These are phyloP conservation scores for Zophobas atratus DNA, from an alignment of 1,140 invertebrate species.

Conservation along the genomic window DNA sequence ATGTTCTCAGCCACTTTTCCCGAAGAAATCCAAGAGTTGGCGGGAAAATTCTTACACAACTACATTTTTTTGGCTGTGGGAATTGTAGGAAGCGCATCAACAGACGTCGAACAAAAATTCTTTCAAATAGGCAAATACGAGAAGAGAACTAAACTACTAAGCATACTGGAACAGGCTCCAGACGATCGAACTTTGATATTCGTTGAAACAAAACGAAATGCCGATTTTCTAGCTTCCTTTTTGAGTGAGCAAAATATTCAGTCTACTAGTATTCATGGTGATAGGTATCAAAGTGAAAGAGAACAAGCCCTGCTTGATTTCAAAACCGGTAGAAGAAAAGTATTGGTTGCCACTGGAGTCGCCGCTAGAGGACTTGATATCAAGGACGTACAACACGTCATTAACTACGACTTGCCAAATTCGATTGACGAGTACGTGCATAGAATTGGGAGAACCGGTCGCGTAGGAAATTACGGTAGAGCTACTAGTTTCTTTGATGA, in stretches of 20 bases:
- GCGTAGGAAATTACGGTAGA: slow-evolving; percentile 92
- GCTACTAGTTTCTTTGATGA: slow-evolving; percentile 91
- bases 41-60: slow-evolving; percentile 81
- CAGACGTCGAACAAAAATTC: slow-evolving; percentile 91
- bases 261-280: slow-evolving; percentile 95
- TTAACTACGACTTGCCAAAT: slow-evolving; percentile 94
- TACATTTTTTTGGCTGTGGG: slow-evolving; percentile 92
- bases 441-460: slow-evolving; percentile 94
- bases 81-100: slow-evolving; percentile 90
- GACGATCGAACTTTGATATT: slow-evolving; percentile 85
- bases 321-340: slow-evolving; percentile 78
- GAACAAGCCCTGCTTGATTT: slow-evolving; percentile 92
- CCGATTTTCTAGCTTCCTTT: slow-evolving; percentile 88
- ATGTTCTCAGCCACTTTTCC: slow-evolving; percentile 97
- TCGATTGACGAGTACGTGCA: slow-evolving; percentile 95
- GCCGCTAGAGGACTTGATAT: slow-evolving; percentile 85
- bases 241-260: slow-evolving; percentile 72
- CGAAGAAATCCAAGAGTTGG: slow-evolving; percentile 84
- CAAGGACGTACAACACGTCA: slow-evolving; percentile 79
- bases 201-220: slow-evolving; percentile 90
- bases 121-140: slow-evolving; percentile 81
- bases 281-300: slow-evolving; percentile 89
- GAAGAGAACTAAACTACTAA: slow-evolving; percentile 82
- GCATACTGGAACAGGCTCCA: slow-evolving; percentile 75
- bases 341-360: slow-evolving; percentile 95